Base-by-base conservation (phyloP, 2,888 invertebrate species). In the Parnassius mnemosyne region DNA sequence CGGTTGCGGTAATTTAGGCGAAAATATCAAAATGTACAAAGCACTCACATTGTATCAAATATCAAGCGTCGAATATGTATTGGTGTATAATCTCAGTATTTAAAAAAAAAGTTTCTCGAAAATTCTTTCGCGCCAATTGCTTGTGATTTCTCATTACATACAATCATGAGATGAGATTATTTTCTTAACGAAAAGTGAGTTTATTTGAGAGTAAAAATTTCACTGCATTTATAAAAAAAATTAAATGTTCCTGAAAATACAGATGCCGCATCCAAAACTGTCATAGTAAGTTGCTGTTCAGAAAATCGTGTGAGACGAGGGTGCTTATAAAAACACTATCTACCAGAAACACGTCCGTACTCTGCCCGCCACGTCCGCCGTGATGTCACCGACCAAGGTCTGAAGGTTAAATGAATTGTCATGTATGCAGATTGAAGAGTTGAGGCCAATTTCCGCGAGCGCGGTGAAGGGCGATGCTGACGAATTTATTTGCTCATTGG, bases 331-430 rank as follows among this genome's bases (percentile, higher is more conserved):
- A 20, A 68, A 69, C 66, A 65, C 67, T 68, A 70, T 69, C 68
- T 66, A 63, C 46, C 64, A 52, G 63, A 64, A 60, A 66, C 54
- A 66, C 52, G 52, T 69, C 60, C 55, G 66, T 64, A 61, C 60
- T 58, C 63, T 52, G 54, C 63, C 51, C 53, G 60, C 54, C 55
- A 62, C 53, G 57, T 65, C 41, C 57, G 55, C 56, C 57, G 60
- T 67, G 71, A 77, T 76, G 81, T 82, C 83, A 78, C 73, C 78
- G 81, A 79, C 80, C 73, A 71, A 68, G 64, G 61, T 68, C 66
- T 67, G 79, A 83, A 84, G 85, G 84, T 83, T 79, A 79, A 79
- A 80, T 79, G 73, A 74, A 76, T 80, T 79, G 79, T 76, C 74
- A 70, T 71, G 66, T 63, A 71, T 71, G 69, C 76, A 74, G 69